These are phyloP conservation scores for Vireo griseus DNA, from an alignment of 2,797 vertebrate genomes.

Conservation along the genomic window DNA sequence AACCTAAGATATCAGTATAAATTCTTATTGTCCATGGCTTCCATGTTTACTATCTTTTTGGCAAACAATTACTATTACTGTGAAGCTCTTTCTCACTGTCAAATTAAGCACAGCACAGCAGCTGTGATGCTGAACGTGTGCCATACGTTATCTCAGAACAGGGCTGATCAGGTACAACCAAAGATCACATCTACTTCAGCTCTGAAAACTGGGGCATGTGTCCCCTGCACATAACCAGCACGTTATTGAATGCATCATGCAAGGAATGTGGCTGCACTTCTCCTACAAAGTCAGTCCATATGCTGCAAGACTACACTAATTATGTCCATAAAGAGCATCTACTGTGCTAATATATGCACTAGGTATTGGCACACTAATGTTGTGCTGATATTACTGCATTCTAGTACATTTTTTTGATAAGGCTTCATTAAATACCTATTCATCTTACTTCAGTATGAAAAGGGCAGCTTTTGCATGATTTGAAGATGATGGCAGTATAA, in stretches of 20 bases:
- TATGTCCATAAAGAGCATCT: not conserved
- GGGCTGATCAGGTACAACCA: not conserved
- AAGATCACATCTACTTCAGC: not conserved
- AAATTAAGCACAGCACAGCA: not conserved
- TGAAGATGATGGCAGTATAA: not conserved
- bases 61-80: not conserved
- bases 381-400: not conserved
- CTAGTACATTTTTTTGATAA: not conserved
- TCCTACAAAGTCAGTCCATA: not conserved
- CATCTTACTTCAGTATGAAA: not conserved
- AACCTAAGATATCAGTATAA: not conserved
- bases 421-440: not conserved
- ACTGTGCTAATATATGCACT: not conserved
- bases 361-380: not conserved
- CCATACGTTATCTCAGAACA: not conserved
- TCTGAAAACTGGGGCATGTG: not conserved
- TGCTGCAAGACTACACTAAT: not conserved
- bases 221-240: not conserved
- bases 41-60: not conserved
- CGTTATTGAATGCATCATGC: accelerated
- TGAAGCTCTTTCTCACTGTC: not conserved
- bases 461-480: not conserved
- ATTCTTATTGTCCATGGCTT: not conserved
- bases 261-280: not conserved
- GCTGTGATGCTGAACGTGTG: not conserved